Base-by-base conservation (phyloP, 2,888 invertebrate genomes). In the Agapostemon virescens region DNA sequence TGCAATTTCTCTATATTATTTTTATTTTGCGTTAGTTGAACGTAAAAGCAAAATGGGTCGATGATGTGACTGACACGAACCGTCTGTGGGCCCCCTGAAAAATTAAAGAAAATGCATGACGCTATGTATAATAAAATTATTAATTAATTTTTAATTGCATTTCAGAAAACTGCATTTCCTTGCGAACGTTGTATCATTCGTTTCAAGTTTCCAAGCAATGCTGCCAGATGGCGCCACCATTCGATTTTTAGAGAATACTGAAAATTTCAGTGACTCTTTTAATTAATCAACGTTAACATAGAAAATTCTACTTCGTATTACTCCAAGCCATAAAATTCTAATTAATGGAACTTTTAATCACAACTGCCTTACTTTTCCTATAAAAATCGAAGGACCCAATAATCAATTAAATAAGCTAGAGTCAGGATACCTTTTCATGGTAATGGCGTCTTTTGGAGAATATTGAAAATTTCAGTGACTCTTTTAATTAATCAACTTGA, bases 41-140 rank as follows among this genome's bases (percentile, higher is more conserved):
- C 94, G 88, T 93, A 95, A 90, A 96, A 96, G 77, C 94, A 92
- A 71, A 94, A 93, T 0, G 96, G 96, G 73, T 94, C 93, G 58
- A 93, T 92, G n/a, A 96, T 94, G 87, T 95, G 94, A 0, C 94
- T 94, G 26, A 82, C 30, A 13, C 55, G 68, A 2, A 82, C 49
- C 67, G 61, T 69, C 20, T 77, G 45, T 0, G 79, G 70, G 4
- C 49, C 55, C 26, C 76, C 83, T 83, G 20, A 17, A 78, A 83
- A 58, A n/a, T 9, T 7, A 17, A 38, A 13, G 7, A 36, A 33
- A 1, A n/a, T 52, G 9, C 6, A 9, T 7, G 2, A 23, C 23
- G 11, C 11, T n/a, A 11, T 52, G 1, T 23, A 1, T 52, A 52
- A n/a, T 52, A 52, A 23, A 52, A 1, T 23, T 2, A 23, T 52